Percentiles rank a stretch among this genome's conserved stretches.
These are phyloP conservation scores for Sula dactylatra DNA, from an alignment of 2,113 vertebrate species.

Conservation along the genomic window DNA sequence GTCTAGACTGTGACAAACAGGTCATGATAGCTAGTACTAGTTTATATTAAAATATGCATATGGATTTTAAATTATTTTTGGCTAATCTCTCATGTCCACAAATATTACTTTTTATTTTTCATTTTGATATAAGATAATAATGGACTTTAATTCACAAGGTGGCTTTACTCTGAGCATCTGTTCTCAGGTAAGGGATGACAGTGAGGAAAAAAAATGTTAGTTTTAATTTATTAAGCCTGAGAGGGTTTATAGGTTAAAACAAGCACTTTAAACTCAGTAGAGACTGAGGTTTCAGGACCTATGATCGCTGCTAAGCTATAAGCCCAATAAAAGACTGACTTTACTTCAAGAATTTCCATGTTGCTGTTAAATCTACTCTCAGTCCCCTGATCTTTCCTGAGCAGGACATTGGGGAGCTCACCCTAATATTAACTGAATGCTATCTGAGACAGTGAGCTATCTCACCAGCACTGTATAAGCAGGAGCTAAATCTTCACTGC, in stretches of 20 bases:
- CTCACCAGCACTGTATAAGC: not conserved
- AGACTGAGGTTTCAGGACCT: not conserved
- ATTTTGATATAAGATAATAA: not conserved
- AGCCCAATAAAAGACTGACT: not conserved
- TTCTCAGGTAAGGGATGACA: not conserved
- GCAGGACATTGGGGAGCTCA: not conserved
- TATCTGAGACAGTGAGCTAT: not conserved
- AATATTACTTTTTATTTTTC: slow-evolving; percentile 14
- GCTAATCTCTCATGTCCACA: not conserved
- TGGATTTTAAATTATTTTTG: not conserved
- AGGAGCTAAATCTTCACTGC: not conserved
- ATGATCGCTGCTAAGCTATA: not conserved
- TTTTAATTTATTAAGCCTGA: not conserved
- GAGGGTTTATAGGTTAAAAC: not conserved
- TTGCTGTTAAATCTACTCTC: not conserved
- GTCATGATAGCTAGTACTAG: not conserved
- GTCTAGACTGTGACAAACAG: not conserved
- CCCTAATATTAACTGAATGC: fast-evolving
- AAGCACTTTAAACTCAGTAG: not conserved
- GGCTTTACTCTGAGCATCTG: not conserved
- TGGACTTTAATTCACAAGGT: not conserved
- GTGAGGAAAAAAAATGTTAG: not conserved
- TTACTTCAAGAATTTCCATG: not conserved
- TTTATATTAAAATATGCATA: not conserved
- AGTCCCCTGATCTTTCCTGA: not conserved